Conservation (phyloP, 2,113 vertebrate genomes). For the Scomber colias region DNA sequence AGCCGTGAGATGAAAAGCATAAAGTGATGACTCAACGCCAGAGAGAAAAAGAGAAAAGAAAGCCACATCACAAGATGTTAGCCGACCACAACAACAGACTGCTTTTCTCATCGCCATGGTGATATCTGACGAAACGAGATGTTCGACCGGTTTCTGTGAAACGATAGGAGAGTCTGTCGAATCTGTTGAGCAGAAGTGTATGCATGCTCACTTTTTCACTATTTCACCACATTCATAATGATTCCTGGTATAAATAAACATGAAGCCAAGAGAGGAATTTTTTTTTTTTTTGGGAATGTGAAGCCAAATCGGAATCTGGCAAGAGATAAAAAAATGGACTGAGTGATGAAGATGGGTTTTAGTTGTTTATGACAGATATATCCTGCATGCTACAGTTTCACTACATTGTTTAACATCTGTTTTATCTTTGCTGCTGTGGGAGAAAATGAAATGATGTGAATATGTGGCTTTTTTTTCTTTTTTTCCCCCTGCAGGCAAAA, state of each 20-base stretch:
- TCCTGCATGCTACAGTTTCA: slow-evolving; percentile 31
- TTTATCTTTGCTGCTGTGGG: slow-evolving; percentile 20
- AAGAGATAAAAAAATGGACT: too few relatives aligned
- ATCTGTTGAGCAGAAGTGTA: not conserved
- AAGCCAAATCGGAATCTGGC: not conserved
- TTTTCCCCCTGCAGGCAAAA: not conserved
- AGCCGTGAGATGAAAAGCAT: not conserved
- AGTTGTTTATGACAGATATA: too few relatives aligned
- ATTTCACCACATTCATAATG: not conserved
- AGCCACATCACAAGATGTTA: slow-evolving; percentile 2
- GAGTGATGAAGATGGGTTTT: too few relatives aligned
- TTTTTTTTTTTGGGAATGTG: not conserved
- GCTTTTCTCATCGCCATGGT: slow-evolving; percentile 11
- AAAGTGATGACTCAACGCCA: slow-evolving; percentile 1
- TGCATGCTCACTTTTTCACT: not conserved
- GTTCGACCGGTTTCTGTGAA: not conserved
- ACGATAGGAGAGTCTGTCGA: not conserved
- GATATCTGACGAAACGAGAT: not conserved
- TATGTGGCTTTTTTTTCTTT: too few relatives aligned
- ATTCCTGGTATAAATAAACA: not conserved
- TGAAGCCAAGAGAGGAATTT: not conserved
- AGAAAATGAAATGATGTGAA: not conserved
- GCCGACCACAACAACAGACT: slow-evolving; percentile 24
- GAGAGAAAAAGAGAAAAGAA: not conserved
- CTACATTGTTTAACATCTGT: slow-evolving; percentile 48